Percentiles rank a stretch among this genome's conserved stretches.
Conservation (phyloP, 2,888 invertebrate genomes). For the Ophraella communa region DNA sequence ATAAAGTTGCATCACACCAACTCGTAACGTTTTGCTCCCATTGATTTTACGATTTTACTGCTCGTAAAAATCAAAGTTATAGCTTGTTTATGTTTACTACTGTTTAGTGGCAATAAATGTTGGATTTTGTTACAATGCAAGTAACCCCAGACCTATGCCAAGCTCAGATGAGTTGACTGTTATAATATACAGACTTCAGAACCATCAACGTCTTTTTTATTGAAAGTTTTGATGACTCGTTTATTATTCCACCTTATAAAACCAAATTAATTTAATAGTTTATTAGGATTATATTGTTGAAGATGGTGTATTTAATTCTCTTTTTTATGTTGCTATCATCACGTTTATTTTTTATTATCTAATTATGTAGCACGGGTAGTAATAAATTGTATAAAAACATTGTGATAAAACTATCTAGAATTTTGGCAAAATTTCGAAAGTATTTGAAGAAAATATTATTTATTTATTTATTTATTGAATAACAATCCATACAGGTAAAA, state of each 20-base stretch:
- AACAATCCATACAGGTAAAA: too few species aligned
- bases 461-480: too few species aligned
- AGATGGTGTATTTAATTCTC: too few species aligned
- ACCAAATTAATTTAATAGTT: conserved; percentile 56
- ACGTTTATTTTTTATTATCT: too few species aligned
- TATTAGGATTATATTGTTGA: conserved; percentile 49
- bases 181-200: not conserved
- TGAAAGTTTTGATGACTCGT: conserved; percentile 58
- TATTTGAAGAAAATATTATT: too few species aligned
- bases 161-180: conserved; percentile 49
- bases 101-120: conserved; percentile 60
- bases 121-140: conserved; percentile 52
- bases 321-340: too few species aligned
- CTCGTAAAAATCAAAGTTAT: conserved; percentile 61
- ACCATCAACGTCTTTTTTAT: conserved; percentile 58
- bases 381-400: too few species aligned
- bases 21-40: conserved; percentile 54
- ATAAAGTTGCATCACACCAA: conserved; percentile 33
- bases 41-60: conserved; percentile 61
- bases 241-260: conserved; percentile 59
- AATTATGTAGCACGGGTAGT: too few species aligned
- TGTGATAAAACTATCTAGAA: too few species aligned
- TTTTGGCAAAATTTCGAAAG: too few species aligned
- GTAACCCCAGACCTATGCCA: conserved; percentile 55
- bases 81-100: conserved; percentile 62